Percentiles rank a stretch among this genome's conserved stretches.
Evolutionary conservation across 2,113 vertebrate species (phyloP).

Genomic region (Anolis sagrei): DNA sequence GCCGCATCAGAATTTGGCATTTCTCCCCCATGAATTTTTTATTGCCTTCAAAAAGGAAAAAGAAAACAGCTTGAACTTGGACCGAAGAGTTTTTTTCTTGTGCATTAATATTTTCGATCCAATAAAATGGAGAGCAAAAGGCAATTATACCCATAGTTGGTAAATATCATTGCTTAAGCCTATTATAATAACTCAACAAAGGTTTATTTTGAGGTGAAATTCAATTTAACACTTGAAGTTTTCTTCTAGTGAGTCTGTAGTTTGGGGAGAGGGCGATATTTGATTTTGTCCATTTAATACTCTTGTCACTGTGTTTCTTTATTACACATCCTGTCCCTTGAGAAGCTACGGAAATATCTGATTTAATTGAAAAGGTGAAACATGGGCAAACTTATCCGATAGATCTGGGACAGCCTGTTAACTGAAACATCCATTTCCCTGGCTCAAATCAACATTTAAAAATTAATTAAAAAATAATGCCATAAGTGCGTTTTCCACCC

Average conservation of each 20-base stretch:
- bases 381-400: conserved; percentile 41
- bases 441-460: conserved; percentile 25
- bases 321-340: neutral
- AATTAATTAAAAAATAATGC: conserved; percentile 53
- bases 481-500: conserved; percentile 34
- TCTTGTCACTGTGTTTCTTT: conserved; percentile 26
- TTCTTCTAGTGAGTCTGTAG: neutral
- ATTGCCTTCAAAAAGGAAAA: conserved; percentile 20
- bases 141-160: conserved; percentile 29
- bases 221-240: conserved; percentile 35
- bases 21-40: conserved; percentile 31
- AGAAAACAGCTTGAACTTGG: conserved; percentile 27
- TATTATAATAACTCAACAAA: conserved; percentile 28
- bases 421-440: conserved; percentile 44
- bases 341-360: neutral
- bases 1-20: conserved; percentile 31
- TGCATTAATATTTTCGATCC: conserved; percentile 12
- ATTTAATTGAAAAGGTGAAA: conserved; percentile 36
- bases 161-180: conserved; percentile 15
- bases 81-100: conserved; percentile 14
- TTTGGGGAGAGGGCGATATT: conserved; percentile 40
- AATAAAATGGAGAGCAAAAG: conserved; percentile 36
- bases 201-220: conserved; percentile 26
- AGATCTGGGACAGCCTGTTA: conserved; percentile 34
- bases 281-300: conserved; percentile 26